A percentile compares a stretch with the other conserved stretches of the same genome.
Evolutionary conservation across 2,113 vertebrate genomes (phyloP).

Genomic region (Perca flavescens): DNA sequence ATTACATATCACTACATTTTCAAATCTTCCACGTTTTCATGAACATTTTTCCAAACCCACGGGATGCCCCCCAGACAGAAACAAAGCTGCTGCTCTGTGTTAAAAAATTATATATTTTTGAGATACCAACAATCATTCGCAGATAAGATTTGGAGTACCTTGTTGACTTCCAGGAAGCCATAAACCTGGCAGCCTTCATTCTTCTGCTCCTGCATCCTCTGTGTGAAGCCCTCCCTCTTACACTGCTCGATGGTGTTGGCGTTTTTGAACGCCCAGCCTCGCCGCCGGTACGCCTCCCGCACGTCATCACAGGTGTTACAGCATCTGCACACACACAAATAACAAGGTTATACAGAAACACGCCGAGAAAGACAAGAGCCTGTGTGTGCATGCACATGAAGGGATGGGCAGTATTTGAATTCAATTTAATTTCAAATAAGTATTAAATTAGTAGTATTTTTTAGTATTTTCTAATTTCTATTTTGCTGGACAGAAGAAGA

Average conservation of each 20-base stretch:
- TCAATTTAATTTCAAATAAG: too few relatives aligned
- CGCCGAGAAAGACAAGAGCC: background rate
- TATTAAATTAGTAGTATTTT: too few relatives aligned
- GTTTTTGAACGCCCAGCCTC: conserved; percentile 98
- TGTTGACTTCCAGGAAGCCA: conserved; percentile 98
- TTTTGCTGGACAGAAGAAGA: too few relatives aligned
- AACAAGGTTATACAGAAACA: background rate
- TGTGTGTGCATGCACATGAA: background rate
- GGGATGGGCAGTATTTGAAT: too few relatives aligned
- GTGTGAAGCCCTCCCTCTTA: conserved; percentile 95
- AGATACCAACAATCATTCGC: background rate
- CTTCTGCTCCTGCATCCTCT: conserved; percentile 99
- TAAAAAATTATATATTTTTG: background rate
- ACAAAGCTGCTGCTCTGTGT: background rate
- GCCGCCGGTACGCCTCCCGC: conserved; percentile 93
- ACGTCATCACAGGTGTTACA: conserved; percentile 99
- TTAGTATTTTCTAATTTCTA: too few relatives aligned
- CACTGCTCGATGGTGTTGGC: conserved; percentile 98
- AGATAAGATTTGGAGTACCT: conserved; percentile 78
- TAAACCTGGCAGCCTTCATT: conserved; percentile 98
- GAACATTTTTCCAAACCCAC: too few relatives aligned
- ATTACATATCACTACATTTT: background rate
- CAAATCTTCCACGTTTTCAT: background rate
- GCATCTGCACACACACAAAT: conserved; percentile 84
- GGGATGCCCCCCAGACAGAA: background rate